phyloP scores from a whole-genome alignment of 2,888 invertebrate genomes.

The Stenodema calcarata region DNA sequence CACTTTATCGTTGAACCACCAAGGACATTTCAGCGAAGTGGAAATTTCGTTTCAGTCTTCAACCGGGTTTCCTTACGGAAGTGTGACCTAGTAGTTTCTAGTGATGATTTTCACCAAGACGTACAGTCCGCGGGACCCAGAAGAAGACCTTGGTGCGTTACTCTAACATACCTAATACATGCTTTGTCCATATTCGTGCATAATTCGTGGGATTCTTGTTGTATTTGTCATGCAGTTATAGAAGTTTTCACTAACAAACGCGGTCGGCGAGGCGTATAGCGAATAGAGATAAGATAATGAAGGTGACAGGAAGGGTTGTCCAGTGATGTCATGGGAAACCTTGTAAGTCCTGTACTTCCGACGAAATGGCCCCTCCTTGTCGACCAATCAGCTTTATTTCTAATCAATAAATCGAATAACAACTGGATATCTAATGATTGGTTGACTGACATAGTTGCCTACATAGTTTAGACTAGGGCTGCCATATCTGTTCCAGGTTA shows the following conservation, averaged over 20 bases:
- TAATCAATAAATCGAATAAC: not conserved
- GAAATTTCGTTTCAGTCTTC: not conserved
- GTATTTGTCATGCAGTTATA: not conserved
- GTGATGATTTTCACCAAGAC: not conserved
- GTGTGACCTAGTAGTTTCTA: not conserved
- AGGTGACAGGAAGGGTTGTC: not conserved
- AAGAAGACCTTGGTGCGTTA: not conserved
- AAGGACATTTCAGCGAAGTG: not conserved
- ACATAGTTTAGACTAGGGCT: too few relatives aligned
- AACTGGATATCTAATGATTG: not conserved
- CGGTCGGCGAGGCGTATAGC: not conserved
- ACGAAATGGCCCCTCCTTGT: not conserved
- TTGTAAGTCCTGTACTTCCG: not conserved
- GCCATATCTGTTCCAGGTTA: too few relatives aligned
- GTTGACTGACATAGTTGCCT: too few relatives aligned
- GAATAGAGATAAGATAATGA: not conserved
- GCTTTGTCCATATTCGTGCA: too few relatives aligned
- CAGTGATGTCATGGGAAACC: conserved; percentile 13
- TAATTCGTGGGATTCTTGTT: not conserved
- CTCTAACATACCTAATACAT: not conserved
- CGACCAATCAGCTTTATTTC: not conserved
- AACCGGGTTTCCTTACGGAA: not conserved
- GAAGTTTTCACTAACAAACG: not conserved
- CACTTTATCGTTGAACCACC: not conserved
- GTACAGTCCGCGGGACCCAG: not conserved